Evolutionary conservation across 2,888 invertebrate genomes (phyloP).

Genomic region (Pseudoips prasinana): DNA sequence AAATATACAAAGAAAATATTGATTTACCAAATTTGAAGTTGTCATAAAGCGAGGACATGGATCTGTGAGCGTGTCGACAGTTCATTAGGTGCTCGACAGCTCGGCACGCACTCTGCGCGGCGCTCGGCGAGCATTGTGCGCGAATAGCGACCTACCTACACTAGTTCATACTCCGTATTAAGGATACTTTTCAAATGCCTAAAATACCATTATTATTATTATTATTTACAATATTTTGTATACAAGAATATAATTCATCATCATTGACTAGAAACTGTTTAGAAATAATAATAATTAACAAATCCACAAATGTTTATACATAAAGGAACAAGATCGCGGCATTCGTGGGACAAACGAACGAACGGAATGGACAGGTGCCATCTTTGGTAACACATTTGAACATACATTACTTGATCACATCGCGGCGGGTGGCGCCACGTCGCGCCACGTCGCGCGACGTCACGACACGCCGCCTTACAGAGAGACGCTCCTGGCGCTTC

Average conservation of each 20-base stretch:
- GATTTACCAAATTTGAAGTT: constrained; percentile 24
- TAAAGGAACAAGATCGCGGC: constrained; percentile 54
- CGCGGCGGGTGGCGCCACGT: constrained; percentile 21
- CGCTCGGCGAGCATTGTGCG: constrained; percentile 60
- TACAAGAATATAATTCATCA: constrained; percentile 58
- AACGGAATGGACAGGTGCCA: constrained; percentile 60
- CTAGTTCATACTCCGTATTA: constrained; percentile 40
- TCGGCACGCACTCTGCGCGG: constrained; percentile 2
- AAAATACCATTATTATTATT: constrained; percentile 55
- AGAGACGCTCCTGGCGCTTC: constrained; percentile 1
- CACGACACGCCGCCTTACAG: neutral
- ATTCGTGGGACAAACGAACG: constrained; percentile 34
- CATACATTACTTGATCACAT: constrained; percentile 44
- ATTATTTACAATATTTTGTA: constrained; percentile 65
- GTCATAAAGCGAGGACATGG: constrained; percentile 5
- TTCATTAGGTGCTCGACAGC: constrained; percentile 2
- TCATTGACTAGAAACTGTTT: constrained; percentile 77
- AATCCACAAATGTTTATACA: constrained; percentile 41
- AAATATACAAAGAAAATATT: constrained; percentile 24
- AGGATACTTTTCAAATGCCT: constrained; percentile 61
- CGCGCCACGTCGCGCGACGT: constrained; percentile 8
- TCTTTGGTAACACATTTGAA: constrained; percentile 77
- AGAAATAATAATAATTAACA: constrained; percentile 52
- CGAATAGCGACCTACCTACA: constrained; percentile 59
- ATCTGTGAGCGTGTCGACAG: constrained; percentile 8